Percentiles rank a stretch among this genome's conserved stretches.
Evolutionary conservation across 2,797 vertebrate genomes (phyloP).

Genomic region (Mormyrus hasselquistii): DNA sequence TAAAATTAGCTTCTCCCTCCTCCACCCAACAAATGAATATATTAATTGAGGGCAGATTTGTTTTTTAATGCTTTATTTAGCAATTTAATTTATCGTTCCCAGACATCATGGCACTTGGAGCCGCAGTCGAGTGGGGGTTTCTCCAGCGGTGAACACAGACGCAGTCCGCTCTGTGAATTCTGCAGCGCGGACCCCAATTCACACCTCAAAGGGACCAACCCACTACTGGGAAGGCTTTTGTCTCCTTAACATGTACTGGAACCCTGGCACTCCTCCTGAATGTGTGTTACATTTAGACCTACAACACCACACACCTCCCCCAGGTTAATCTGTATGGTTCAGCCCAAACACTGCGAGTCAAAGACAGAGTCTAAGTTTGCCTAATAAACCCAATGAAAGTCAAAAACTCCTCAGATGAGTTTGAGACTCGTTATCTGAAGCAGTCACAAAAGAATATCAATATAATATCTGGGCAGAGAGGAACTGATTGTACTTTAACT

Average conservation of each 20-base stretch:
- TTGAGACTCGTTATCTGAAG: not conserved
- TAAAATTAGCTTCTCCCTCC: not conserved
- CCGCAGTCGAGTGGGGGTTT: not conserved
- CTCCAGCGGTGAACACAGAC: not conserved
- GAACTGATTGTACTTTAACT: conserved; percentile 5
- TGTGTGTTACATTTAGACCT: not conserved
- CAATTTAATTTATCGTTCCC: not conserved
- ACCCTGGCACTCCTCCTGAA: not conserved
- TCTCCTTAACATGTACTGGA: not conserved
- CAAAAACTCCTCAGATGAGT: not conserved
- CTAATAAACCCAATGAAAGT: not conserved
- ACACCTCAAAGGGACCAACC: not conserved
- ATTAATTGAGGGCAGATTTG: not conserved
- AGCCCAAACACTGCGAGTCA: not conserved
- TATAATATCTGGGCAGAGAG: not conserved
- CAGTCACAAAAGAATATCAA: not conserved
- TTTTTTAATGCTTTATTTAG: not conserved
- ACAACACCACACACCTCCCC: not conserved
- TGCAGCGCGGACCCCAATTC: not conserved
- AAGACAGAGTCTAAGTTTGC: not conserved
- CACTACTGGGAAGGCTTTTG: not conserved
- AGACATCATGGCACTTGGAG: not conserved
- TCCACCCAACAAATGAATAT: not conserved
- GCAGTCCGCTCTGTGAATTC: not conserved
- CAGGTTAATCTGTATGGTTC: not conserved